Base-by-base conservation (phyloP, 2,797 vertebrate species). In the Lithobates pipiens region DNA sequence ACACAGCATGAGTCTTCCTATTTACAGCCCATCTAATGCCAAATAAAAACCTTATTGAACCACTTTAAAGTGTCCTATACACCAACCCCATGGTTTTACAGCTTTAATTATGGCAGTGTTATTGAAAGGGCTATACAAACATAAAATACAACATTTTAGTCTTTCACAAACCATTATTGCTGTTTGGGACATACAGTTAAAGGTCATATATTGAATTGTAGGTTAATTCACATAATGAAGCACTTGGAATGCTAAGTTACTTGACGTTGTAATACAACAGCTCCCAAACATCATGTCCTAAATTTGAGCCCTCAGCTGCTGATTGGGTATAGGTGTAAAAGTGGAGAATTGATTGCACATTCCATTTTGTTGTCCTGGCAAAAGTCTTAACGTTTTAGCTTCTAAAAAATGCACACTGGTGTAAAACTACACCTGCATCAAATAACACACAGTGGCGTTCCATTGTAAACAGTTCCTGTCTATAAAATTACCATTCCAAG, bases 1-100 rank as follows among this genome's bases (percentile, higher is more conserved):
- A 82, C 80, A 82, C 80, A 82, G 80, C 50, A 73, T 73, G 80
- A 18, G 34, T n/a, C 54, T 82, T 82, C 29, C 80, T 36, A 73
- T 82, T 82, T 82, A 82, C 70, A 65, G 80, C 70, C 25, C 70
- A 82, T 82, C 70, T 65, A 73, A 82, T 73, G 80, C 50, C 80
- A 82, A 82, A 82, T 82, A 82, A 74, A 82, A 82, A 63, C 54
- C 80, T 74, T 74, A 71, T 71, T 73, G 70, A 74, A 32, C 34
- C 50, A 73, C n/a, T 82, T 39, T 73, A 63, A 46, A 73, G 36
- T 42, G 54, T 23, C 46, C 69, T 61, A 39, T 81, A 72, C n/a
- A 73, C 61, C 70, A 36, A 32, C 15, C 69, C 70, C 15, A 39
- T 73, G 80, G 80, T 82, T 82, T 73, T 82, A 82, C 72, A 34